Base-by-base conservation (phyloP, 2,888 invertebrate genomes). In the Pyrochroa serraticornis region DNA sequence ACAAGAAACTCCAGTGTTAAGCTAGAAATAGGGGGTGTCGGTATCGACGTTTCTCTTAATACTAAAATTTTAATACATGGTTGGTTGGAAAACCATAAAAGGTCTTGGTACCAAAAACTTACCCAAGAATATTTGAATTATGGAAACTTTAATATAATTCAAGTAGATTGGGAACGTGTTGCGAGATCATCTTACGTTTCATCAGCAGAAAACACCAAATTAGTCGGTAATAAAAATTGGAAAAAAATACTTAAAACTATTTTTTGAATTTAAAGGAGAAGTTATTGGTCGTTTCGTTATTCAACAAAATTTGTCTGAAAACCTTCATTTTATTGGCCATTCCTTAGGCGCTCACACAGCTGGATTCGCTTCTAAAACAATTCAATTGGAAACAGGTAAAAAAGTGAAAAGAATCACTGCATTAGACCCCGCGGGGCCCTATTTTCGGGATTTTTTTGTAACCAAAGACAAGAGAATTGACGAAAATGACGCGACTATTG, bases 401-500 rank as follows among this genome's bases (percentile, higher is more conserved):
- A 74, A 71, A 66, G 56, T 82, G 10, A 73, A 68, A 3, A 73
- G 82, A 52, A 81, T 83, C 34, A 81, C 81, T 30, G 84, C 80
- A 0, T 64, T 84, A 66, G 84, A 84, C 74, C 83, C 84, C 2
- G 84, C 84, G 1, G 76, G 82, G 7, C 84, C 84, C 0, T 44
- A 44, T 44, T 44, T 44, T 33, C 44, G 44, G 1, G 50, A 37
- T 10, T 57, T 46, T 8, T 54, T 57, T 13, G 59, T 66, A n/a
- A 58, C 44, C 3, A 75, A 79, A 1, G 75, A 80, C 12, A 77
- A 82, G 36, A 81, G 84, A 57, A 75, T 87, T 1, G 78, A 83
- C 55, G 79, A 81, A 33, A 81, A 81, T 1, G 83, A 86, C 12
- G 87, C 83, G 0, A 73, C 79, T 3, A 84, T 85, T 66, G 86